Evolutionary conservation across 2,797 vertebrate species (phyloP), one percentile per base, ranked within the genome.

Genomic region (Betta splendens): DNA sequence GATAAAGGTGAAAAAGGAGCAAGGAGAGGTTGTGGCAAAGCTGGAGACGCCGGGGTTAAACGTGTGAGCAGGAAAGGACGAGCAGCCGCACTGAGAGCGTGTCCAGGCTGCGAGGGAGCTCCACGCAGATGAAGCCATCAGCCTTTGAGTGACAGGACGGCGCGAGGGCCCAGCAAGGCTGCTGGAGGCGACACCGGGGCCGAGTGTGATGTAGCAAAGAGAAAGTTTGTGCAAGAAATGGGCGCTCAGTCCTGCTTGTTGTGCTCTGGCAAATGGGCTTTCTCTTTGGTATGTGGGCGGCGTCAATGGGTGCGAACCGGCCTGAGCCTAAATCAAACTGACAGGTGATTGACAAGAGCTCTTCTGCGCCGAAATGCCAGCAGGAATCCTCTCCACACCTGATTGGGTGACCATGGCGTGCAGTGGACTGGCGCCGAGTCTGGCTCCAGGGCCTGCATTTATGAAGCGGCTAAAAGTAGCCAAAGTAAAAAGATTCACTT

Each of bases 1-100:
- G 82, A 85, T 83, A 78, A 79, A 74, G 72, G 70, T 72, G 72
- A 58, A 69, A 59, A 52, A 69, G 51, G 46, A 73, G 67, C 40
- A 35, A 51, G 22, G 44, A 37, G 21, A 53, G 73, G 48, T 45
- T 55, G 55, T 3, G 38, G 39, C 39, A 7, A 43, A 43, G 77
- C 39, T 37, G 52, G 77, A 55, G 38, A 72, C 77, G 79, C 43
- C 4, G 48, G 5, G 42, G 33, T 37, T 63, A 13, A 20, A 55
- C 16, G 38, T 49, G 44, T 26, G 53, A 57, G 43, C 10, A 25
- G 18, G 69, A 59, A 49, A 42, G 4, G 20, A 51, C n/a, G 48
- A 31, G 65, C 53, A 48, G 46, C 52, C 64, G 51, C 39, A 20
- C 44, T 44, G 55, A 32, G 59, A 28, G 46, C 9, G 16, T n/a